Evolutionary conservation across 30 jellyfish, hydroid and myxozoan species (phyloP), one percentile per base, ranked within the genome.

Genomic region (Pelagia noctiluca): DNA sequence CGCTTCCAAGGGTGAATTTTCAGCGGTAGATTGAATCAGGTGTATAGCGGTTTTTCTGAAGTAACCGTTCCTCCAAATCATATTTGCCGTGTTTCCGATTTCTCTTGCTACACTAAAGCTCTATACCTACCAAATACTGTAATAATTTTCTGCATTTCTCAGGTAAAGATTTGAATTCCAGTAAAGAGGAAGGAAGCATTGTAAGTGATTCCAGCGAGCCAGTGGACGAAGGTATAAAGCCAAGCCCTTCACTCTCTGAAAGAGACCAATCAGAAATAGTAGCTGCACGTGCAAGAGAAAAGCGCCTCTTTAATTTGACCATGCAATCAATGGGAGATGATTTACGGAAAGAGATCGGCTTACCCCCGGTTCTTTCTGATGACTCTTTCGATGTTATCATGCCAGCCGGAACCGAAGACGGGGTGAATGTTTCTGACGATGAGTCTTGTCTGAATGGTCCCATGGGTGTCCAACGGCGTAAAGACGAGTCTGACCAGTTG

Each of bases 321-420:
- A n/a, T n/a, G 57, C 8, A 42, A 16, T 8, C 57, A 8, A 16
- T 5, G 12, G 57, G 16, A 42, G 57, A 42, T 42, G 57, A 42
- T 42, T 16, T 42, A 16, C 8, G 8, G 57, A 42, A 5, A 5
- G 57, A 42, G 57, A 8, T 42, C 16, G 57, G 57, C 16, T 67
- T 38, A 16, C 10, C 80, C 35, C 80, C 30, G 16, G 36, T 18
- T 5, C 50, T 8, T 8, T 23, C 47, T 35, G 54, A 0, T 32
- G 16, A 22, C 24, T 2, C 21, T 21, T 1, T 22, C 3, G 48
- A 12, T 28, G 46, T 25, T 21, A 63, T 63, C 81, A 32, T 78
- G 0, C 89, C 89, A 13, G 89, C 89, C 3, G 46, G 61, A 28
- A 53, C 80, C 36, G 71, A 38, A 1, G 89, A 78, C 42, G 89